Evolutionary conservation across 37 sponge, comb jelly and placozoan genomes (phyloP), one percentile per base, ranked within the genome.

Genomic region (Ianthella basta): DNA sequence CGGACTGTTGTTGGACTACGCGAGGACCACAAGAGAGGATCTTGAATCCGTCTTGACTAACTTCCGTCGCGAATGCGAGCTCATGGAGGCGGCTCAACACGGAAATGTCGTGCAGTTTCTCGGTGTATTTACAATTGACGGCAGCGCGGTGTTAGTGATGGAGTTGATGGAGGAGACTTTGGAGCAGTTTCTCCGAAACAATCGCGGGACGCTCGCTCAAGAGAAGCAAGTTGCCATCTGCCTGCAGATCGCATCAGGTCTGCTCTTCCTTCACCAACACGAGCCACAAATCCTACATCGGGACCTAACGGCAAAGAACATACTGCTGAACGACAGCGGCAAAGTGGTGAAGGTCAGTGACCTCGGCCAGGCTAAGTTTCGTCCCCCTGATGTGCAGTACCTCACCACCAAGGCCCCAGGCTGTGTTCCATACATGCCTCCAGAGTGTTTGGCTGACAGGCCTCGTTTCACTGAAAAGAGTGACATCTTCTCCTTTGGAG

Each of bases 371-470:
- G 70, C 70, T 6, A 69, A 69, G 34, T 69, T 32, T 6, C 70
- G 70, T 69, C 70, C 70, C 29, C 10, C 70, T 35, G 34, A 40
- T 67, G 41, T 50, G 38, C 67, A 34, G 41, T 64, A 33, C 83
- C 83, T 39, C 66, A 65, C 83, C 25, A 56, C 39, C 36, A 27
- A 1, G 24, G 67, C 66, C 64, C 67, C 68, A 60, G 83, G 69
- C 14, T 64, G 67, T 66, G 63, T 39, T 44, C 67, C 24, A 30
- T 69, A 69, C 70, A 69, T 69, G 70, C 70, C 70, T 69, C 70
- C 70, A n/a, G 70, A 69, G 70, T 69, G 70, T 30, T 30, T 69
- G 70, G 70, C 15, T 1, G 70, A 69, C 6, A n/a, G 1, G 12
- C 70, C 70, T 30, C 34, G 6, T n/a, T 69, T 32, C 70, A 32